Evolutionary conservation across 2,113 vertebrate genomes (phyloP).

Genomic region (Pteropus alecto): DNA sequence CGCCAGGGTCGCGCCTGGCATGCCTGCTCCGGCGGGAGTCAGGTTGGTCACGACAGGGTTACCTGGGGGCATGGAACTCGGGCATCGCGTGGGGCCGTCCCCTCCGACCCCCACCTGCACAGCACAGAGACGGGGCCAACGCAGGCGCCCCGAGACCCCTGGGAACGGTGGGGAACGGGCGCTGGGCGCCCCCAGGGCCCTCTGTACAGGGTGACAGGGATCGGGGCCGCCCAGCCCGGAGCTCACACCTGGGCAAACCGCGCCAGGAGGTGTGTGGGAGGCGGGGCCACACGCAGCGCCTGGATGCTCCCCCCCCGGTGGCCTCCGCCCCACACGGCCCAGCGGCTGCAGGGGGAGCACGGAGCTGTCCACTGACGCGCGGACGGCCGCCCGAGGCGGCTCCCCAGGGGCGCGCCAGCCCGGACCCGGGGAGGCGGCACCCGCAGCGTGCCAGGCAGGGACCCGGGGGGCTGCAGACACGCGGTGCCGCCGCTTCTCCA

Average conservation of each 20-base stretch:
- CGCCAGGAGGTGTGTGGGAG: not conserved
- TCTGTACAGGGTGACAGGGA: not conserved
- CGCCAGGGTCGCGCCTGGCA: not conserved
- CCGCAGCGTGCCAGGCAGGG: not conserved
- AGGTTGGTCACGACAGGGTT: not conserved
- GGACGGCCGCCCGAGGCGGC: fast-evolving
- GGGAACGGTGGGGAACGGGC: not conserved
- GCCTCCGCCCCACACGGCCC: not conserved
- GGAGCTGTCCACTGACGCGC: not conserved
- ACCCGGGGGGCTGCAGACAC: not conserved
- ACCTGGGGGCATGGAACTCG: not conserved
- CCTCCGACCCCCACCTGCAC: not conserved
- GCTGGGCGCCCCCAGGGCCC: not conserved
- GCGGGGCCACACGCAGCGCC: fast-evolving
- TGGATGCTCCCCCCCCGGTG: not conserved
- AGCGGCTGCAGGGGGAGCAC: fast-evolving
- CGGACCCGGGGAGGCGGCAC: fast-evolving
- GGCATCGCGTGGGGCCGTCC: not conserved
- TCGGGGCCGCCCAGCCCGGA: not conserved
- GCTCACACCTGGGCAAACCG: not conserved
- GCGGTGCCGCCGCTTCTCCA: fast-evolving
- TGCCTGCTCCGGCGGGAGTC: not conserved
- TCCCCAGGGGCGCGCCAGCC: not conserved
- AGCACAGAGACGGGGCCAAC: too few species aligned
- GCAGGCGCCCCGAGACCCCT: fast-evolving